Evolutionary conservation across 2,888 invertebrate species (phyloP), one percentile per base, ranked within the genome.

Genomic region (Drosophila barbarae): DNA sequence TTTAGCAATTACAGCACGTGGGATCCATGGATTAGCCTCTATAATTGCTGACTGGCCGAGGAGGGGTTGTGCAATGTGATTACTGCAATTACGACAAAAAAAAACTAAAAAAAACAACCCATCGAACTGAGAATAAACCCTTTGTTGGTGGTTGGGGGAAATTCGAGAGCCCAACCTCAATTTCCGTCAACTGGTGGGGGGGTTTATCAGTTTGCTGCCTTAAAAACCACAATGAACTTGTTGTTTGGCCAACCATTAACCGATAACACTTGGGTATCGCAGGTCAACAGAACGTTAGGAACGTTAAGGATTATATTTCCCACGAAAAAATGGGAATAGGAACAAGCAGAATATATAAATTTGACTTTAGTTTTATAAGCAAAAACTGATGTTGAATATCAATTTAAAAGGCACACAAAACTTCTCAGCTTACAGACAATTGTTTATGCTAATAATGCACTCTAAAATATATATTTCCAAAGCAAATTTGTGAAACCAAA

Each of bases 241-340:
- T 50, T 61, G 51, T 28, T 30, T 65, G 63, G n/a, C 44, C 42
- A 34, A 30, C 66, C 52, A 51, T 36, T 66, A 51, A 66, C 68
- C 61, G 68, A 63, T 63, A 63, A 67, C 12, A 42, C 18, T 5
- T 5, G 21, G 52, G 10, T 15, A 32, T 21, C 15, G 10, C 23
- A 9, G 5, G 21, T 13, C 23, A 9, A 9, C 15, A 12, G 42
- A 26, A 15, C 7, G 6, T 2, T 6, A 7, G 15, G 15, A 15
- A 15, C 8, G 12, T 21, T 21, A 13, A 8, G 46, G 18, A 30
- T 46, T 46, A 30, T 46, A 21, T 46, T 18, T 13, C 2, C 12
- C 8, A 30, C 8, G 18, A 18, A 18, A 26, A 26, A 7, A 23
- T 23, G 12, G 12, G 1, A 6, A 18, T 8, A 44, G 7, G 15